A percentile compares a stretch with the other conserved stretches of the same genome.
phyloP scores from a whole-genome alignment of 2,113 vertebrate species.

The Callipepla californica region DNA sequence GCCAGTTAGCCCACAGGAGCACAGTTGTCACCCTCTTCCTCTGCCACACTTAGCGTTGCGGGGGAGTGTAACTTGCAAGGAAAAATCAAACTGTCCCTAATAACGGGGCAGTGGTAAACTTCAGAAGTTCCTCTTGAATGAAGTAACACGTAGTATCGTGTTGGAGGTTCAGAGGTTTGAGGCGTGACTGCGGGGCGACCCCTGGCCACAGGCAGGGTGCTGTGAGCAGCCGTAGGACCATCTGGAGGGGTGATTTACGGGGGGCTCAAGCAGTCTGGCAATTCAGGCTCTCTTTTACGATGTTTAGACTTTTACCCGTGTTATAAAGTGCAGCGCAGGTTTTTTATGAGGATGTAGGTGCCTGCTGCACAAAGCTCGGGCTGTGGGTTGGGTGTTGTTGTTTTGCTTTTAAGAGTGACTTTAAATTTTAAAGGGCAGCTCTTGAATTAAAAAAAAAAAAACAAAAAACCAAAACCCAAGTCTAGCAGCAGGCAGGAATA shows the following conservation, averaged over 20 bases:
- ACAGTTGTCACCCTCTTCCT: constrained; percentile 68
- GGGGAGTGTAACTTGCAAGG: constrained; percentile 81
- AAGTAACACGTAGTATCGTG: not conserved
- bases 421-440: constrained; percentile 25
- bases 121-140: constrained; percentile 19
- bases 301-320: constrained; percentile 41
- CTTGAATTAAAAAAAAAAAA: not conserved
- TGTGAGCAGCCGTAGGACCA: constrained; percentile 8
- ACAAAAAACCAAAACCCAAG: not conserved
- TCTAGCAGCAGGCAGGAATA: constrained; percentile 30
- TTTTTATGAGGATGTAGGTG: constrained; percentile 55
- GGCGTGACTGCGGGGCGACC: not conserved
- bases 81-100: constrained; percentile 72
- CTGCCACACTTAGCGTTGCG: constrained; percentile 32
- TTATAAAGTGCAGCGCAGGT: constrained; percentile 18
- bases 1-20: not conserved
- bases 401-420: constrained; percentile 11
- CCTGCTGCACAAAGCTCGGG: constrained; percentile 17
- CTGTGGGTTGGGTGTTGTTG: not conserved
- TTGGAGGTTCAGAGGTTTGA: constrained; percentile 10
- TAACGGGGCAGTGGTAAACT: not conserved
- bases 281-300: constrained; percentile 32
- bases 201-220: not conserved
- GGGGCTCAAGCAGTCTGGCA: constrained; percentile 49
- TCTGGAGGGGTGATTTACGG: constrained; percentile 69